Conservation (phyloP, 2,888 invertebrate species). For the Eupithecia subfuscata region DNA sequence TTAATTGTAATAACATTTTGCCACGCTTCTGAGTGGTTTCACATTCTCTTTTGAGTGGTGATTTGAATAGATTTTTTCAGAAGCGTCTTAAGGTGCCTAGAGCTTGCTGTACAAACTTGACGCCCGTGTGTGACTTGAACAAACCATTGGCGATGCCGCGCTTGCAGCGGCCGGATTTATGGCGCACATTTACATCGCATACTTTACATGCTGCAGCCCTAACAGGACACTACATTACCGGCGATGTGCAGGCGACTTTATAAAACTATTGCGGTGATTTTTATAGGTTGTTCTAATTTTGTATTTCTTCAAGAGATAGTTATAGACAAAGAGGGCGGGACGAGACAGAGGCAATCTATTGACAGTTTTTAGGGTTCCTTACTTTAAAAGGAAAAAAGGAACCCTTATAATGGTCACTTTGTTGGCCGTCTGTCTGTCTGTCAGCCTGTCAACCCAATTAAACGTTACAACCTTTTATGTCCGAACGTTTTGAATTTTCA, state of each 20-base stretch:
- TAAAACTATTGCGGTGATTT: constrained; percentile 27
- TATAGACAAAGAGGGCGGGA: no score
- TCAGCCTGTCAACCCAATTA: no score
- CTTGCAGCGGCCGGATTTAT: constrained; percentile 67
- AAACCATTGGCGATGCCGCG: constrained; percentile 69
- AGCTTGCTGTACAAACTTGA: neutral
- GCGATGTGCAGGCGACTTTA: constrained; percentile 43
- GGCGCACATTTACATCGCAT: constrained; percentile 70
- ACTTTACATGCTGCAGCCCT: constrained; percentile 73
- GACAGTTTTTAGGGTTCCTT: no score
- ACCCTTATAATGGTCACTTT: no score
- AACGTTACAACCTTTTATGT: no score
- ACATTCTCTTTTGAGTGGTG: neutral
- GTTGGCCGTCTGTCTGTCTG: no score
- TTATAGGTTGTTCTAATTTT: neutral
- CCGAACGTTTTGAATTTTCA: no score
- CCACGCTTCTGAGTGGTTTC: no score
- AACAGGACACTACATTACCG: constrained; percentile 67
- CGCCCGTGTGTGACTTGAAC: constrained; percentile 44
- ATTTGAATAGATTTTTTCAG: neutral
- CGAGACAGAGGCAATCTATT: neutral
- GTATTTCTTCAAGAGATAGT: neutral
- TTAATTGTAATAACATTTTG: neutral
- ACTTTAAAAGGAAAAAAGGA: no score
- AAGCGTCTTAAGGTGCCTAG: neutral